Evolutionary conservation across 2,113 vertebrate genomes (phyloP).

Genomic region (Ageneiosus marmoratus): DNA sequence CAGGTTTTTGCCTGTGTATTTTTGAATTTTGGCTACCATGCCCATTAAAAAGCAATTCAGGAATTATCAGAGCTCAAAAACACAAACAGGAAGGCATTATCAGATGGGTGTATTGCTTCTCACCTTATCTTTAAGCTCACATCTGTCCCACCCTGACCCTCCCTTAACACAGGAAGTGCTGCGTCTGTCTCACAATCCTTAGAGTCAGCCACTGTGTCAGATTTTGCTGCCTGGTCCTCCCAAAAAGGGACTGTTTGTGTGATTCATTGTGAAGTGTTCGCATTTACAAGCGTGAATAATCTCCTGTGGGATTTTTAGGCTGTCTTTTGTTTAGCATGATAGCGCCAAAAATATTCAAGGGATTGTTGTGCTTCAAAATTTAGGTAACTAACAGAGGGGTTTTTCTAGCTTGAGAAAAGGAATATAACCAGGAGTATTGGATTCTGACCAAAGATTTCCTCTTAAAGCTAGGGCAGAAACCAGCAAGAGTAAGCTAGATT

Average conservation of each 20-base stretch:
- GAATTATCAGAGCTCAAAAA: slow-evolving; percentile 58
- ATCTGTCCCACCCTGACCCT: slow-evolving; percentile 64
- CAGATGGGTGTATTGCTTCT: slow-evolving; percentile 55
- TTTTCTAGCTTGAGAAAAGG: not conserved
- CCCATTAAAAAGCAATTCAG: slow-evolving; percentile 59
- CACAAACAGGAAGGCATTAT: slow-evolving; percentile 76
- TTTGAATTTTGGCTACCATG: not conserved
- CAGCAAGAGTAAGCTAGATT: no score
- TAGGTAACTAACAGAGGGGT: not conserved
- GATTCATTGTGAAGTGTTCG: slow-evolving; percentile 39
- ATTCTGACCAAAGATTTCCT: not conserved
- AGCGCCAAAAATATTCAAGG: not conserved
- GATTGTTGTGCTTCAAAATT: not conserved
- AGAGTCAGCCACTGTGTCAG: slow-evolving; percentile 47
- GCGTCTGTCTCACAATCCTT: slow-evolving; percentile 60
- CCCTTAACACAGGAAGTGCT: slow-evolving; percentile 64
- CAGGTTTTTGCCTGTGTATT: not conserved
- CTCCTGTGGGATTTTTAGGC: slow-evolving; percentile 13
- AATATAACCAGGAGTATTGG: not conserved
- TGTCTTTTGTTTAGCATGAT: slow-evolving; percentile 36
- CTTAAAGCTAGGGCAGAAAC: no score
- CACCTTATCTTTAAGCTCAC: slow-evolving; percentile 70
- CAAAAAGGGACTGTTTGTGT: slow-evolving; percentile 55
- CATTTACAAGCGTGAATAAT: slow-evolving; percentile 29
- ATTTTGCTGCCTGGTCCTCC: slow-evolving; percentile 56